Evolutionary conservation across 2,797 vertebrate species (phyloP).

Genomic region (Rousettus madagascariensis): DNA sequence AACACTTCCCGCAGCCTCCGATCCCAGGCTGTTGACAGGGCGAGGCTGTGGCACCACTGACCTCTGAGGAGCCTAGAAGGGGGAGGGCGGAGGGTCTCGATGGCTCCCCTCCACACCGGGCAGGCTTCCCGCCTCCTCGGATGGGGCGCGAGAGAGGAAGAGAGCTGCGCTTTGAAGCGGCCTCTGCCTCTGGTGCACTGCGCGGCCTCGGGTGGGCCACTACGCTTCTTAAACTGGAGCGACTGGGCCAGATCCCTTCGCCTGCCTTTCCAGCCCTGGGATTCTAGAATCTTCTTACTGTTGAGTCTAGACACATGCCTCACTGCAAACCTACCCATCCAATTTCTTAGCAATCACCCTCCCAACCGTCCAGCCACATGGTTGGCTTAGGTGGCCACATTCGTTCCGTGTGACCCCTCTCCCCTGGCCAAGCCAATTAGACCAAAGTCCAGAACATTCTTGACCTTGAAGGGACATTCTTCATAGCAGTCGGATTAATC

Average conservation of each 20-base stretch:
- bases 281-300: background rate
- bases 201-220: background rate
- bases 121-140: background rate
- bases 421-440: background rate
- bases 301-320: background rate
- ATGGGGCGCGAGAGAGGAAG: background rate
- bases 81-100: background rate
- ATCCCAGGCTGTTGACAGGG: background rate
- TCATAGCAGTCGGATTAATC: background rate
- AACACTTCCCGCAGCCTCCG: background rate
- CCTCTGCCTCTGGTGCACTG: background rate
- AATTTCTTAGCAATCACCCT: background rate
- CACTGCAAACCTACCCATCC: background rate
- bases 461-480: background rate
- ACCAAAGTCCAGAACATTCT: background rate
- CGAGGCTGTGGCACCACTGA: background rate
- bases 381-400: background rate
- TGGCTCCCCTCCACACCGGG: background rate
- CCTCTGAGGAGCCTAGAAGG: background rate
- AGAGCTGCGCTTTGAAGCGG: background rate
- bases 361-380: background rate
- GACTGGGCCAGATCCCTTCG: background rate
- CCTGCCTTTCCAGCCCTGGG: background rate
- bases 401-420: background rate
- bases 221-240: background rate